Conservation (phyloP, 2,113 vertebrate genomes). For the Reinhardtius hippoglossoides region DNA sequence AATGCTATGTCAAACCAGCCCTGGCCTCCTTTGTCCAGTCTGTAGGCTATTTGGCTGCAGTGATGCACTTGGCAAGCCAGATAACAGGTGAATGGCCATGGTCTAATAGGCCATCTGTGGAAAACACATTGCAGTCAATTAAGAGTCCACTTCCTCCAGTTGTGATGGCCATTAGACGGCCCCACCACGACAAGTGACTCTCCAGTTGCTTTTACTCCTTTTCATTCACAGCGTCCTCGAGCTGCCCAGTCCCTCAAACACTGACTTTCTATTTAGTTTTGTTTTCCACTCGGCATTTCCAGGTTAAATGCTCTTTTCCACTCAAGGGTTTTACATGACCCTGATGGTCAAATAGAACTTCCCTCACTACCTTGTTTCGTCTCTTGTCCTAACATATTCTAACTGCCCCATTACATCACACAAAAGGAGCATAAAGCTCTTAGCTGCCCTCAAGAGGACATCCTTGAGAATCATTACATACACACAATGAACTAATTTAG, state of each 20-base stretch:
- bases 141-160: conserved; percentile 74
- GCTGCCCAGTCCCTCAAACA: conserved; percentile 47
- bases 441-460: conserved; percentile 24
- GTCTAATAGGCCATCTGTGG: conserved; percentile 81
- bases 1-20: conserved; percentile 62
- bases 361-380: conserved; percentile 33
- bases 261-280: conserved; percentile 48
- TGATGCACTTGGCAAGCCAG: conserved; percentile 58
- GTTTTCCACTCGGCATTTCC: conserved; percentile 52
- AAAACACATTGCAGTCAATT: conserved; percentile 79
- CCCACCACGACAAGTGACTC: conserved; percentile 74
- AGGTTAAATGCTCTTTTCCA: conserved; percentile 50
- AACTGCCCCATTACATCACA: conserved; percentile 19
- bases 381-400: conserved; percentile 27
- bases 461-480: conserved; percentile 44
- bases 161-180: conserved; percentile 77
- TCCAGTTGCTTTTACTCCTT: conserved; percentile 77
- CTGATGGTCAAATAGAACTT: conserved; percentile 72
- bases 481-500: conserved; percentile 35
- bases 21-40: conserved; percentile 69
- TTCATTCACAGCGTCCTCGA: conserved; percentile 55
- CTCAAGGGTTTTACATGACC: conserved; percentile 72
- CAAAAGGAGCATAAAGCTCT: conserved; percentile 46
- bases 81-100: conserved; percentile 73
- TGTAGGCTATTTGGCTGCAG: conserved; percentile 70